Evolutionary conservation across 2,888 invertebrate species (phyloP), one percentile per base, ranked within the genome.

Genomic region (Ligdia adustata): DNA sequence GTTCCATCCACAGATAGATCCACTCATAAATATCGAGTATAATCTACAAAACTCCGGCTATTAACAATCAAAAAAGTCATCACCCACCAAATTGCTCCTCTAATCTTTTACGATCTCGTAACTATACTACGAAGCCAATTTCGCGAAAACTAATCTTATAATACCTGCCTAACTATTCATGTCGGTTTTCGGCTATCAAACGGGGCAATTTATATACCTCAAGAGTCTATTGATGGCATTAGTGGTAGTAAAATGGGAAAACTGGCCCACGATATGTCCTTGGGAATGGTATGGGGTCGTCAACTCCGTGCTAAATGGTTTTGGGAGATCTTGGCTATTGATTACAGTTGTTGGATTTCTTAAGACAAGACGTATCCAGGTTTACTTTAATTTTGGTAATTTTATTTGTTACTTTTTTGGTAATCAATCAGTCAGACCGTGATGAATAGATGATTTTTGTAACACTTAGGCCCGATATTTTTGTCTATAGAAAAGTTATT

Each of bases 41-140:
- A n/a, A 22, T 22, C 12, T 9, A 3, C n/a, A 14, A 31, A 41
- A 11, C 7, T 31, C 9, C 18, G n/a, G 9, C 24, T 31, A 41
- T 35, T 31, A 31, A 37, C 48, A 43, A 48, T 44, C 48, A 47
- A 52, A 52, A 49, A 47, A 45, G 50, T 43, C 50, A 37, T 52
- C 49, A 44, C 39, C 27, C 15, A 24, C 46, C 35, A 24, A 52
- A 52, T 41, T 28, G 42, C 27, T 31, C 20, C 37, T 41, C 40
- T 52, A 44, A 54, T 51, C 33, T 41, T 52, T 55, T 58, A 57
- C 50, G 47, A 55, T 53, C 41, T 53, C 57, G 43, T 58, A 55
- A 58, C 57, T 53, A 51, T 48, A 52, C 53, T 48, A 43, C 34
- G 4, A 26, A 42, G 37, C 43, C 55, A 51, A 50, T 55, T 37